phyloP scores from a whole-genome alignment of 2,888 invertebrate species.

The Microctonus hyperodae region DNA sequence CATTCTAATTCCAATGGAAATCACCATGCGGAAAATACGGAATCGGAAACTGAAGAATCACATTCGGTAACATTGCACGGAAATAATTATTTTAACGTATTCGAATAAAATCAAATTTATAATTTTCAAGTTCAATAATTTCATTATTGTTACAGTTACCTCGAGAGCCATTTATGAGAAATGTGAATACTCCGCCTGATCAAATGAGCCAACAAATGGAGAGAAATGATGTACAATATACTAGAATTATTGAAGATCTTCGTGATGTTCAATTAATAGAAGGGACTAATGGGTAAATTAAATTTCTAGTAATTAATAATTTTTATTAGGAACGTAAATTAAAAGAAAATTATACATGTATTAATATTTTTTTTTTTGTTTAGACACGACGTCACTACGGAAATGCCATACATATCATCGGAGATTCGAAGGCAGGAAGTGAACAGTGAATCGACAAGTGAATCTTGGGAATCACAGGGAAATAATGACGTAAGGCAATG shows the following conservation, averaged over 20 bases:
- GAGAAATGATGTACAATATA: slow-evolving; percentile 70
- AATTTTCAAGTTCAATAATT: slow-evolving; percentile 22
- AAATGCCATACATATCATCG: slow-evolving; percentile 42
- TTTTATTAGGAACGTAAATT: no score
- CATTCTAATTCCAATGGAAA: slow-evolving; percentile 31
- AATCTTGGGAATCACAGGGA: slow-evolving; percentile 5
- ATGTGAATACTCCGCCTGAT: slow-evolving; percentile 68
- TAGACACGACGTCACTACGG: slow-evolving; percentile 35
- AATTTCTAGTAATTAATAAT: no score
- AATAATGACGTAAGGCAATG: slow-evolving; percentile 30
- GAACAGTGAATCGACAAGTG: slow-evolving; percentile 38
- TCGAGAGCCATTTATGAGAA: slow-evolving; percentile 68
- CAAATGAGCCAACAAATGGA: slow-evolving; percentile 68
- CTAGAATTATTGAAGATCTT: slow-evolving; percentile 76
- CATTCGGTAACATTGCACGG: slow-evolving; percentile 40
- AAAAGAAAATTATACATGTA: no score
- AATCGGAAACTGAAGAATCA: slow-evolving; percentile 55
- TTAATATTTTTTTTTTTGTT: slow-evolving; percentile 20
- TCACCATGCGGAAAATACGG: slow-evolving; percentile 45
- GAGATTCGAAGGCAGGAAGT: slow-evolving; percentile 48
- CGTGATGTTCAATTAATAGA: slow-evolving; percentile 74
- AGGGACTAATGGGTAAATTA: slow-evolving; percentile 59
- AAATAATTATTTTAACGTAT: slow-evolving; percentile 8
- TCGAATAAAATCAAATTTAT: not conserved
- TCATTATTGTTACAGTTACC: slow-evolving; percentile 64